These are phyloP conservation scores for Lepus americanus DNA, from an alignment of 2,113 vertebrate species.

Conservation along the genomic window DNA sequence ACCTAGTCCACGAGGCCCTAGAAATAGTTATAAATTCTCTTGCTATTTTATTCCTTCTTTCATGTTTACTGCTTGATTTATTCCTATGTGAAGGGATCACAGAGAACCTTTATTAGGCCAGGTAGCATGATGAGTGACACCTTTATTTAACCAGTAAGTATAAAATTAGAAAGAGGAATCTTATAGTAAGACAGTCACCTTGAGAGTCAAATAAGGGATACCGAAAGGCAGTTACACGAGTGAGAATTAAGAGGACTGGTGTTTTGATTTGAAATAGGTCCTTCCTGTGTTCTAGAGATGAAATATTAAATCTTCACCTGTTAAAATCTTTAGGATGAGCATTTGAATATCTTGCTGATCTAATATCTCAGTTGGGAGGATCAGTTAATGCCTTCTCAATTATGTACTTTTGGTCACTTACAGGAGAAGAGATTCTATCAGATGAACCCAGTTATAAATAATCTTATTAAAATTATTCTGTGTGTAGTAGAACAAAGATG, in stretches of 20 bases:
- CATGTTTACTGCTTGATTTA: neutral
- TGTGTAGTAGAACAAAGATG: neutral
- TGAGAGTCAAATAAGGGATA: neutral
- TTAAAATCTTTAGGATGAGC: neutral
- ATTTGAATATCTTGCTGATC: neutral
- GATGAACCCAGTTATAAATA: neutral
- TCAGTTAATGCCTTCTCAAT: neutral
- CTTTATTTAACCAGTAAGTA: neutral
- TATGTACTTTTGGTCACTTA: neutral
- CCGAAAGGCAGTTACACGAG: neutral
- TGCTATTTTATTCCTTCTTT: neutral
- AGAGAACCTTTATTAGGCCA: neutral
- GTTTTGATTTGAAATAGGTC: neutral
- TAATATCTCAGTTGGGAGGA: neutral
- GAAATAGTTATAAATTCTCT: neutral
- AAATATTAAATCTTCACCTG: neutral
- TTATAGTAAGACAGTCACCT: neutral
- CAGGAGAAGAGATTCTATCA: neutral
- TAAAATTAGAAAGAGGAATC: neutral
- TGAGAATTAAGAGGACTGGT: neutral
- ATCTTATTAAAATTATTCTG: neutral
- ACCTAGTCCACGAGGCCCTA: too few species aligned
- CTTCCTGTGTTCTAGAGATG: neutral
- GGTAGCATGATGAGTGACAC: neutral
- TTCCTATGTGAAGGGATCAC: neutral